Base-by-base conservation (phyloP, 2,888 invertebrate species). In the Endotricha flammealis region DNA sequence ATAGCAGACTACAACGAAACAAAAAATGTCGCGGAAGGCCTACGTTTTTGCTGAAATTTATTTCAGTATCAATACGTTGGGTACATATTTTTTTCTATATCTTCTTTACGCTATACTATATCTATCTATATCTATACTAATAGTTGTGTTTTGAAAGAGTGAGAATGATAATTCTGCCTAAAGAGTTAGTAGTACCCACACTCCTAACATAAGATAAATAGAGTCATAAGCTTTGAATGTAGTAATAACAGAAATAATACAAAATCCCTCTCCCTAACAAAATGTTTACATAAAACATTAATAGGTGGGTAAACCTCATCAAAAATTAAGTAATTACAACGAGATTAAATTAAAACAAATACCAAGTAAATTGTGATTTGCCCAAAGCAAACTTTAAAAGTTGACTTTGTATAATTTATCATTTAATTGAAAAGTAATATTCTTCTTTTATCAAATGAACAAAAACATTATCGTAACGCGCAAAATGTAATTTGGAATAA, bases 401-500 rank as follows among this genome's bases (percentile, higher is more conserved):
- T 1, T 37, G 38, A 42, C 50, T 48, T 46, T 36, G 12, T 42
- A 40, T 51, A 50, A 53, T 52, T 53, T 46, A 45, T 42, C 37
- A 38, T 31, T 41, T 64, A 69, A 69, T 68, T 66, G 57, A 66
- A 68, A 64, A 66, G 63, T 65, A 71, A 65, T 59, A 61, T 57
- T 58, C 57, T 57, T 64, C 59, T 64, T 63, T 69, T 68, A 69
- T 71, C 65, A 72, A 74, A 72, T 69, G 68, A 73, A 72, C 64
- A 65, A 67, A 64, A 69, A 68, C 72, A 71, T 74, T 69, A 74
- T 73, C 65, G 73, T 68, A 65, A 72, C 67, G 66, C 59, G 64
- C 62, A 69, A 66, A 60, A 70, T 73, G 75, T 73, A 76, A 78
- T 79, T 79, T 78, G 67, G 66, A 77, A 77, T 78, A 79, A 77